Base-by-base conservation (phyloP, 2,797 vertebrate genomes). In the Todus mexicanus region DNA sequence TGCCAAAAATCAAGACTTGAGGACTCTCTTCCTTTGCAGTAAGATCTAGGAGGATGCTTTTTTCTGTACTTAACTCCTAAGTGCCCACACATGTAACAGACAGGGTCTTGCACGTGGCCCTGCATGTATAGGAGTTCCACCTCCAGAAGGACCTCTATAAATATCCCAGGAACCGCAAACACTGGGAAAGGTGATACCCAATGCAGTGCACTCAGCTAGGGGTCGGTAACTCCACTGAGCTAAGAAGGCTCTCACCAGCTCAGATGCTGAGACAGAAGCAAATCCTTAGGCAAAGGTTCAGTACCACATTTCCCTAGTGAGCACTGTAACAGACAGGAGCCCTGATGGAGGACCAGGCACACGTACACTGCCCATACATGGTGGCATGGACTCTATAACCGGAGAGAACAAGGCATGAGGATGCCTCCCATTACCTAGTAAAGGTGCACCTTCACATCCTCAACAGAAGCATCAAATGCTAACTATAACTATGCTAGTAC, bases 281-380 rank as follows among this genome's bases (percentile, higher is more conserved):
- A 17, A 13, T 80, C n/a, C n/a, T 12, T 22, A 27, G 33, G 53
- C 26, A 77, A 61, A 70, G 14, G 19, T 48, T 86, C 54, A 65
- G 50, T 3, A 4, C 10, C 6, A 31, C 4, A 1, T 27, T 91
- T 87, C 27, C 59, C 29, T 37, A 26, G 37, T 8, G 12, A 85
- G 31, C 20, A 20, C 2, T 4, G 10, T 13, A 59, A 71, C 25
- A 61, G 15, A 47, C 35, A 54, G 45, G 13, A 82, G 27, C 12
- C 5, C 33, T 43, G 25, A 1, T 4, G 20, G 11, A 22, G 11
- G 5, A 66, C 19, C 12, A 53, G 21, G 21, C 13, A 22, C 1
- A 5, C 10, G 25, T 2, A 4, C 23, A 40, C 5, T 5, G n/a
- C 20, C 13, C 35, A 65, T 8, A 59, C 0, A 2, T 2, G 1